These are phyloP conservation scores for Ecdyonurus torrentis DNA, from an alignment of 2,888 invertebrate species.

Conservation along the genomic window DNA sequence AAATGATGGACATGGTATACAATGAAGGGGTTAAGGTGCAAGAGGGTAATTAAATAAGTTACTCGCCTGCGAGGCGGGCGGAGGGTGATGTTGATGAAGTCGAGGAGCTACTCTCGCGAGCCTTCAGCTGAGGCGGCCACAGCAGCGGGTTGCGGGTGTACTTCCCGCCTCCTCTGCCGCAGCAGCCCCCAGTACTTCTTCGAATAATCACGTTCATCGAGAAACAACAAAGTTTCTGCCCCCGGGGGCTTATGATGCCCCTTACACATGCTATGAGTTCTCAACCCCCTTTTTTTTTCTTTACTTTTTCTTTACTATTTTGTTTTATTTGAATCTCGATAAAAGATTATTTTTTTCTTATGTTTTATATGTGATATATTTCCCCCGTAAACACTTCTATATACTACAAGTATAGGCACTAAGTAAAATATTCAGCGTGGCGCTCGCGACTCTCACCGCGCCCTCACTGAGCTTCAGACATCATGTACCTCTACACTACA, in stretches of 20 bases:
- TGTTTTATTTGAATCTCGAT: too few species aligned
- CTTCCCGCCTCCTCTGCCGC: background rate
- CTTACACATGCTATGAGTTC: background rate
- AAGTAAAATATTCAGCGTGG: background rate
- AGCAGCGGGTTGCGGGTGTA: background rate
- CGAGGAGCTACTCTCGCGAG: background rate
- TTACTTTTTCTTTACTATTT: too few species aligned
- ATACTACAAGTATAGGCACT: too few species aligned
- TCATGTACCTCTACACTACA: background rate
- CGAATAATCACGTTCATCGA: too few species aligned
- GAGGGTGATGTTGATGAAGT: background rate
- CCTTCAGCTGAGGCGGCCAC: background rate
- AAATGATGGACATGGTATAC: too few species aligned
- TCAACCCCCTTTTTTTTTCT: too few species aligned
- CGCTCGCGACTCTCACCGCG: background rate
- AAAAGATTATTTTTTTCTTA: too few species aligned
- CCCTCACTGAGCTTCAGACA: background rate
- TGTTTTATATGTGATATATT: too few species aligned
- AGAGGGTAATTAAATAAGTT: too few species aligned
- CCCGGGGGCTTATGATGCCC: background rate
- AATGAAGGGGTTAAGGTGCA: too few species aligned
- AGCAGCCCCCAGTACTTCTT: background rate
- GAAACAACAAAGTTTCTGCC: background rate
- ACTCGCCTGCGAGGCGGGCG: background rate
- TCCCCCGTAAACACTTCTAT: too few species aligned